Evolutionary conservation across 2,797 vertebrate species (phyloP).

Genomic region (Tokudaia muenninki): DNA sequence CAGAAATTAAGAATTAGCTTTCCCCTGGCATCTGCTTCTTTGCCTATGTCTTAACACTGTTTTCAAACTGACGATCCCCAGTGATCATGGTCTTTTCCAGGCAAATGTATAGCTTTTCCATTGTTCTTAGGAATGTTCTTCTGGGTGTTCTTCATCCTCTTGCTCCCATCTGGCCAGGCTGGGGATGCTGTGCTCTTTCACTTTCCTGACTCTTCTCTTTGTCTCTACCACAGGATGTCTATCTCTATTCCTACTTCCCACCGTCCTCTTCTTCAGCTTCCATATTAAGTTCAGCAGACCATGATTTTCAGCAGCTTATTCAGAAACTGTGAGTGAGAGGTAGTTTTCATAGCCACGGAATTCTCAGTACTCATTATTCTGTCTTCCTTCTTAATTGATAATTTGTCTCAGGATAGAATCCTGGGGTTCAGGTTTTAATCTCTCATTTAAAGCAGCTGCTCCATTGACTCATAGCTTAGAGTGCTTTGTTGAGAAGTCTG

Average conservation of each 20-base stretch:
- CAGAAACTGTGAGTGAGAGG: background rate
- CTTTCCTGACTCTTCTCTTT: background rate
- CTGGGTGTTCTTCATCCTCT: background rate
- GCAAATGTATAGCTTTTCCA: background rate
- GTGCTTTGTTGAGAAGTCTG: background rate
- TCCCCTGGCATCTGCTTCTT: background rate
- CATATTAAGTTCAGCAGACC: background rate
- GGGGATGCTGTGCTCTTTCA: no score
- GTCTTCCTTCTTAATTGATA: background rate
- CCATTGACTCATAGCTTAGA: background rate
- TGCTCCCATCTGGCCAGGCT: background rate
- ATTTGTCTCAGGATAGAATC: conserved; percentile 15
- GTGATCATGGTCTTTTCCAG: background rate
- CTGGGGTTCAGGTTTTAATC: background rate
- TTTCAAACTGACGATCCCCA: background rate
- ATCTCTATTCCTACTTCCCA: background rate
- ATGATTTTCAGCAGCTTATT: background rate
- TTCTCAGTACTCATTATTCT: background rate
- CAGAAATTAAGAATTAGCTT: background rate
- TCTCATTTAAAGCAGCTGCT: conserved; percentile 32
- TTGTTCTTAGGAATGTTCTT: background rate
- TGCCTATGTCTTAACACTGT: background rate
- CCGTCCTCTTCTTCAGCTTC: background rate
- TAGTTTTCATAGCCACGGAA: background rate
- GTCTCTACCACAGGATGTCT: background rate